Evolutionary conservation across 2,797 vertebrate genomes (phyloP), one percentile per base, ranked within the genome.

Genomic region (Mus caroli): DNA sequence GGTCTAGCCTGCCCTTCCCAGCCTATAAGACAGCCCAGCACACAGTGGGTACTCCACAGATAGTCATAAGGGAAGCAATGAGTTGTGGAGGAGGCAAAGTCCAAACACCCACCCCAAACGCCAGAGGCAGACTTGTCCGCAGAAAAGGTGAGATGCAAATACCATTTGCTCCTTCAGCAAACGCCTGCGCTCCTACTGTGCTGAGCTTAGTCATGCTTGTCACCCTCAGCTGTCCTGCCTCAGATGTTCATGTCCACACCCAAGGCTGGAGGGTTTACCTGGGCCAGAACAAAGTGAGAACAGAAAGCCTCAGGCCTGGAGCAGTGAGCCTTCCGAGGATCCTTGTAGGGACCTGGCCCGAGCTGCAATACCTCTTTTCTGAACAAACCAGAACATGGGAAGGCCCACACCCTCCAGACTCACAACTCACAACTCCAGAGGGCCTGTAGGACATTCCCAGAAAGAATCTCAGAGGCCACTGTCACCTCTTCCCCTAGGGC

Each of bases 141-240:
- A 20, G 69, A 71, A 14, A 71, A 22, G n/a, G 69, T 10, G n/a
- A 71, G 19, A 71, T 54, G 54, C 15, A 69, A 37, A n/a, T 9
- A 71, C 11, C 56, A 52, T 9, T 31, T 50, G 24, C 56, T 34
- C 64, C 40, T 28, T 82, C 31, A 40, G 20, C 20, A 60, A 4
- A 14, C 20, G 1, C 14, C 4, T 1, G 6, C 0, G 3, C 12
- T 14, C 31, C 56, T 75, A 3, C 24, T 75, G 26, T 34, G 67
- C 43, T 50, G 24, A 26, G 6, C 52, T 31, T 50, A 3, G 26
- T 7, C 1, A 5, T 1, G 17, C 17, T 13, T 34, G 52, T 60
- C 43, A 10, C 20, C 31, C 12, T 69, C 46, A n/a, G 11, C 20
- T 67, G 43, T 24, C 46, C 46, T 26, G 34, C 24, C 28, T 67